phyloP scores from a whole-genome alignment of 2,113 vertebrate species.

The Collichthys lucidus region DNA sequence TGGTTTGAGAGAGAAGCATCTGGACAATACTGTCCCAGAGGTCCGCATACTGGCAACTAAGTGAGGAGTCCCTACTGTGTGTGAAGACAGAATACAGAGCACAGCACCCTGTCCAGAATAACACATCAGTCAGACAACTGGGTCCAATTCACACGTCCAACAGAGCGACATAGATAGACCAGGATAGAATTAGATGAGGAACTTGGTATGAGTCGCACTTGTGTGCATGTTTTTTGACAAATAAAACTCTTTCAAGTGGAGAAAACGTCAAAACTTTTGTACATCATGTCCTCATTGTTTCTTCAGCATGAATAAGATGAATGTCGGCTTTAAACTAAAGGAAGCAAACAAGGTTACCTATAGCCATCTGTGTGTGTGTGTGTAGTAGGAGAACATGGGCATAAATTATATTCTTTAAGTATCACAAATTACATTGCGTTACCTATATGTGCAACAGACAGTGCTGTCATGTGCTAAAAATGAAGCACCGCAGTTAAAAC shows the following conservation, averaged over 20 bases:
- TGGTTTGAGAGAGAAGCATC: conserved; percentile 80
- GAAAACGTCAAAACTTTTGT: conserved; percentile 4
- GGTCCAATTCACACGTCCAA: no score
- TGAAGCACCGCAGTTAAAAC: neutral
- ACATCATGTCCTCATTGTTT: conserved; percentile 18
- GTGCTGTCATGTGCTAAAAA: neutral
- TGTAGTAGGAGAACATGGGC: neutral
- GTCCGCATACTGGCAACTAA: conserved; percentile 74
- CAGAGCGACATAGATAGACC: conserved; percentile 64
- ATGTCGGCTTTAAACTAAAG: neutral
- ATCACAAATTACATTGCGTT: neutral
- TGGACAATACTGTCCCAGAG: conserved; percentile 83
- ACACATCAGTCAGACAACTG: conserved; percentile 77
- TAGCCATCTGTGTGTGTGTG: neutral
- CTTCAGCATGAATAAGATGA: neutral
- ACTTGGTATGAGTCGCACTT: neutral
- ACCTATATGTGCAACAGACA: neutral
- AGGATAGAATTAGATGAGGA: conserved; percentile 62
- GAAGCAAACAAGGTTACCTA: conserved; percentile 10
- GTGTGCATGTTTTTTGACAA: neutral
- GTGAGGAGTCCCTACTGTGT: conserved; percentile 64
- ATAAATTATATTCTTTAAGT: neutral
- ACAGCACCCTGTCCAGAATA: conserved; percentile 71
- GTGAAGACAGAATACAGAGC: conserved; percentile 67
- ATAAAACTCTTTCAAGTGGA: conserved; percentile 13